A percentile compares a stretch with the other conserved stretches of the same genome.
Conservation (phyloP, 2,888 invertebrate species). For the Plagodis pulveraria region DNA sequence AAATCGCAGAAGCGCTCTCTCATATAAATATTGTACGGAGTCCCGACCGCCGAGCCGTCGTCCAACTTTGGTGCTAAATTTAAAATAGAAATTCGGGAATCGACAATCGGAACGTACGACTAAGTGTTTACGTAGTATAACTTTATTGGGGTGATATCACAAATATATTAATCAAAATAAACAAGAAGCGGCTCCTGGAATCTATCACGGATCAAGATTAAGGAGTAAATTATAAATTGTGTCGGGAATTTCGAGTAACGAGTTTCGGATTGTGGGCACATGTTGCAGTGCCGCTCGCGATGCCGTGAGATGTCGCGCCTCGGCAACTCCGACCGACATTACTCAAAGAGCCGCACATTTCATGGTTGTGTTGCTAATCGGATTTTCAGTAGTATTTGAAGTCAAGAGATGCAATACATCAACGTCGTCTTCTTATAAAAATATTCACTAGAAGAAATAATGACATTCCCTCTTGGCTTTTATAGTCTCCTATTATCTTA, state of each 20-base stretch:
- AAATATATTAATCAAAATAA: too few species aligned
- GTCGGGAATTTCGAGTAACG: slow-evolving; percentile 68
- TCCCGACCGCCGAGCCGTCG: slow-evolving; percentile 38
- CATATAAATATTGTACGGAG: slow-evolving; percentile 78
- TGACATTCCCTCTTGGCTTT: too few species aligned
- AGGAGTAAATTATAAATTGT: slow-evolving; percentile 73
- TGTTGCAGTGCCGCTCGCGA: slow-evolving; percentile 49
- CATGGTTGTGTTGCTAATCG: slow-evolving; percentile 11
- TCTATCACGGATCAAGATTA: slow-evolving; percentile 62
- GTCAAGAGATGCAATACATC: too few species aligned
- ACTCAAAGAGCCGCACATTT: slow-evolving; percentile 65
- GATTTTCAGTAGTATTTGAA: too few species aligned
- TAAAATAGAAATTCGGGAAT: slow-evolving; percentile 72
- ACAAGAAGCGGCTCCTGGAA: slow-evolving; percentile 51
- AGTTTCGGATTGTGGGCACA: slow-evolving; percentile 77
- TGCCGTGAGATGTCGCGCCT: background rate
- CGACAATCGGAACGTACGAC: slow-evolving; percentile 49
- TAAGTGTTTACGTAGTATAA: slow-evolving; percentile 33
- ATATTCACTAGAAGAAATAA: too few species aligned
- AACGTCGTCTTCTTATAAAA: too few species aligned
- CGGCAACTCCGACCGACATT: slow-evolving; percentile 55
- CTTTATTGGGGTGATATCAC: slow-evolving; percentile 42
- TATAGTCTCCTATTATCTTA: too few species aligned
- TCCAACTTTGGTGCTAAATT: slow-evolving; percentile 78
- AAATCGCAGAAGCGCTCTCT: slow-evolving; percentile 71